These are phyloP conservation scores for Myoxocephalus aenaeus DNA, from an alignment of 2,797 vertebrate species.

Conservation along the genomic window DNA sequence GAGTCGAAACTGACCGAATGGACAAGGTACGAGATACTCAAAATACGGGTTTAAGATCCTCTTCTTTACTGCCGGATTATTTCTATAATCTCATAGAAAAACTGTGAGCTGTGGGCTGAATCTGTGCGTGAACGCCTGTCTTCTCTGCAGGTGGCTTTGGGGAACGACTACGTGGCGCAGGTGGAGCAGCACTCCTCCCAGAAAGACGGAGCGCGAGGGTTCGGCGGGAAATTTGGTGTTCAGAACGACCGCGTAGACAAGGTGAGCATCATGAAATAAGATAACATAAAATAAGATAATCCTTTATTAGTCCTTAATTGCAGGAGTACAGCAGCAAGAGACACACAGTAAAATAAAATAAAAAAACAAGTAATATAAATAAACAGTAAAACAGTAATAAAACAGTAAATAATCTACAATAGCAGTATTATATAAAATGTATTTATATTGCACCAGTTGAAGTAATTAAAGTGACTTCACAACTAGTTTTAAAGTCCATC, in stretches of 20 bases:
- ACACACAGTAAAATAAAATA: too few species aligned
- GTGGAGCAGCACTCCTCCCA: conserved; percentile 94
- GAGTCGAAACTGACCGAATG: conserved; percentile 95
- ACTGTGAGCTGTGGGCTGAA: background rate
- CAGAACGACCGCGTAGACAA: conserved; percentile 93
- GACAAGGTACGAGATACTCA: conserved; percentile 87
- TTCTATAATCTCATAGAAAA: background rate
- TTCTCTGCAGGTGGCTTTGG: conserved; percentile 87
- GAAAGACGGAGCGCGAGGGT: conserved; percentile 92
- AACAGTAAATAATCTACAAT: too few species aligned
- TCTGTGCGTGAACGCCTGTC: background rate
- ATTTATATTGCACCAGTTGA: too few species aligned
- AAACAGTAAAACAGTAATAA: too few species aligned
- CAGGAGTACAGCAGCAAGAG: too few species aligned
- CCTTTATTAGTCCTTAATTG: too few species aligned
- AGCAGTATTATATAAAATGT: too few species aligned
- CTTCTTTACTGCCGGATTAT: background rate
- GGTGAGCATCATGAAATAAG: conserved; percentile 74
- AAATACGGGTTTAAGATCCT: background rate
- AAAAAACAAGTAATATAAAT: too few species aligned
- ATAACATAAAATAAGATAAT: too few species aligned
- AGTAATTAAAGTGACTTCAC: too few species aligned
- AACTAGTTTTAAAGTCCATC: too few species aligned
- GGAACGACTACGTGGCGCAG: conserved; percentile 89
- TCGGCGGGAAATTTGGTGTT: conserved; percentile 94